Conservation (phyloP, 1,140 invertebrate species). For the Drosophila pectinifera region DNA sequence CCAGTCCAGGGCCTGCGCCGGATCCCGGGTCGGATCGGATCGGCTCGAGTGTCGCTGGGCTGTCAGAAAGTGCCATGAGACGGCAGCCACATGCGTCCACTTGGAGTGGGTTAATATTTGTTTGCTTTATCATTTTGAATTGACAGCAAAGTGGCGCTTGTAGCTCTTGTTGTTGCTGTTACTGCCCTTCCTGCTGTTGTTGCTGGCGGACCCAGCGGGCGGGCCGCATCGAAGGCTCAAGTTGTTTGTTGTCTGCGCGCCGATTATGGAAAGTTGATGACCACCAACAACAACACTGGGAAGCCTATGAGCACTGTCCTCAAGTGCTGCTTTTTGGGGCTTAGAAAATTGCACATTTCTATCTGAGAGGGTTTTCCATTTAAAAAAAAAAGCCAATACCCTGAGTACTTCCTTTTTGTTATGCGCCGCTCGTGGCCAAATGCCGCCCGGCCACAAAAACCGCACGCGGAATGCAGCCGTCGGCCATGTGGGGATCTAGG, state of each 20-base stretch:
- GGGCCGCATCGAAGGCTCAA: slow-evolving; percentile 58
- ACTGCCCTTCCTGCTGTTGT: slow-evolving; percentile 29
- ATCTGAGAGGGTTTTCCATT: slow-evolving; percentile 60
- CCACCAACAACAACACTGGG: slow-evolving; percentile 28
- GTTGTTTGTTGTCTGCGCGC: slow-evolving; percentile 82
- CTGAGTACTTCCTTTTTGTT: slow-evolving; percentile 36
- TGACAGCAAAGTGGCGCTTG: slow-evolving; percentile 84
- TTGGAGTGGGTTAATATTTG: slow-evolving; percentile 85
- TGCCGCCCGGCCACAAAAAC: slow-evolving; percentile 69
- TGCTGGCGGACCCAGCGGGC: slow-evolving; percentile 57
- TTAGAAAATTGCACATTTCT: slow-evolving; percentile 73
- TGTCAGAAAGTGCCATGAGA: slow-evolving; percentile 83
- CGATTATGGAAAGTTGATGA: slow-evolving; percentile 82
- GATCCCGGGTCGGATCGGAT: slow-evolving; percentile 55
- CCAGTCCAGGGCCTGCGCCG: slow-evolving; percentile 32
- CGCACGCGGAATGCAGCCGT: slow-evolving; percentile 66
- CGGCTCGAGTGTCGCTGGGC: slow-evolving; percentile 76
- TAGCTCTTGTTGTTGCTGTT: slow-evolving; percentile 66
- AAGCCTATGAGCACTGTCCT: background rate
- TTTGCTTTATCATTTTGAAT: slow-evolving; percentile 85
- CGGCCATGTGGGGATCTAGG: slow-evolving; percentile 9
- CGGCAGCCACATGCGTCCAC: slow-evolving; percentile 80
- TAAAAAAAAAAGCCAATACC: slow-evolving; percentile 40
- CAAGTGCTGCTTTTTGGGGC: slow-evolving; percentile 20
- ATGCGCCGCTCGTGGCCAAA: slow-evolving; percentile 72